Percentiles rank a stretch among this genome's conserved stretches.
Evolutionary conservation across 2,113 vertebrate species (phyloP).

Genomic region (Scytalopus superciliaris): DNA sequence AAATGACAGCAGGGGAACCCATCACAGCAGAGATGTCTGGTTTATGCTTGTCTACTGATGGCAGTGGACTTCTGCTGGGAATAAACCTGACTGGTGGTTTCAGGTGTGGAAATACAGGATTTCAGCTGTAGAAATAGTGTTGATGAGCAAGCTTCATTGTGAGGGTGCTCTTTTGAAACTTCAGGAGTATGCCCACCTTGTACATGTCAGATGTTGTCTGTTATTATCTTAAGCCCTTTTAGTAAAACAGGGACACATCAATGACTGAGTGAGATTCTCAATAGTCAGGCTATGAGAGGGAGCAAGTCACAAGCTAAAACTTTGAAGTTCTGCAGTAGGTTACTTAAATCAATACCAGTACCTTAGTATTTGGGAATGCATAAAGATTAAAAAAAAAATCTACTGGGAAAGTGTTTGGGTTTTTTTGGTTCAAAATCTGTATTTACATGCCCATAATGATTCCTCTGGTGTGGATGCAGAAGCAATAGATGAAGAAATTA

Average conservation of each 20-base stretch:
- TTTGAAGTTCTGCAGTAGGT: neutral
- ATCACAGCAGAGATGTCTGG: accelerated
- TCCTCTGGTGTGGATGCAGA: constrained; percentile 33
- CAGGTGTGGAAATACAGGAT: neutral
- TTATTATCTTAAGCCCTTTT: neutral
- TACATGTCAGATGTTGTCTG: neutral
- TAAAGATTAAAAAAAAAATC: neutral
- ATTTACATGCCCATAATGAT: constrained; percentile 12
- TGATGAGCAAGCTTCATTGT: neutral
- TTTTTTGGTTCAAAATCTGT: constrained; percentile 19
- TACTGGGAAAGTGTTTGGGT: neutral
- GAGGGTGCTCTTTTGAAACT: neutral
- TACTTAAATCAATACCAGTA: constrained; percentile 16
- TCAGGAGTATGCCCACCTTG: neutral
- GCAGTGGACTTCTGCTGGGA: neutral
- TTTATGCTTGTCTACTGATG: neutral
- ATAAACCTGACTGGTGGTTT: neutral
- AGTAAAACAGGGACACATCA: neutral
- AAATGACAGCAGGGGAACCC: neutral
- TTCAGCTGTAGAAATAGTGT: neutral
- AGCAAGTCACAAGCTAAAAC: neutral
- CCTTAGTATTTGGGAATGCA: neutral
- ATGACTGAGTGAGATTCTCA: neutral
- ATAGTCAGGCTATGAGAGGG: neutral
- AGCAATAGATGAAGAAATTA: constrained; percentile 10